Base-by-base conservation (phyloP, 2,797 vertebrate species). In the Bothrops alternatus region DNA sequence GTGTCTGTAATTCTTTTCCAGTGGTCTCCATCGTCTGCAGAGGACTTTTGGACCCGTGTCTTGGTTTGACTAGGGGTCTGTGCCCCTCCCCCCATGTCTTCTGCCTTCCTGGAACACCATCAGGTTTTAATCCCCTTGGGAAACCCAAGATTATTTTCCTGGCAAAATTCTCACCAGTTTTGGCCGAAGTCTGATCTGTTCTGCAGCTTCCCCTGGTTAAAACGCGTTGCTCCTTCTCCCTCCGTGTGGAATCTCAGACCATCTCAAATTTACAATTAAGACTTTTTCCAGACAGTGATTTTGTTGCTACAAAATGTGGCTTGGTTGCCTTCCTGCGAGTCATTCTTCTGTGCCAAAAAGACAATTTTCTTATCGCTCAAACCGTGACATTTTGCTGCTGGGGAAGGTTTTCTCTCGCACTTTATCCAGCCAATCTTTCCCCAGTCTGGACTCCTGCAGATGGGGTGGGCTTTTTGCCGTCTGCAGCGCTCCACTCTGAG, bases 41-140 rank as follows among this genome's bases (percentile, higher is more conserved):
- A 25, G 89, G 53, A 23, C 37, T 7, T 78, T 78, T 10, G 6
- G 16, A 57, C 28, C 3, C 12, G 55, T 37, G 57, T 10, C 6
- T n/a, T 86, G 69, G 10, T 2, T 82, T 63, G 42, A 90, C 47
- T 0, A 20, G 32, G 82, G 65, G 23, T 53, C n/a, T 0, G 0
- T 25, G 73, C 1, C 0, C 0, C 16, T 2, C 0, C 0, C 18
- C 87, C 2, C n/a, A 1, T n/a, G 8, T 53, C 0, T 63, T 14
- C 42, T 14, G 58, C 53, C 90, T 86, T 69, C 25, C 1, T 12
- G 53, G 90, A 55, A 25, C 18, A 1, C 0, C 0, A 0, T 73
- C 47, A 0, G 57, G 13, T 32, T 32, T 73, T 32, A 73, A 73
- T n/a, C 37, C 85, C 90, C 20, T 37, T 92, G 32, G 65, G 90